Conservation (phyloP, 2,113 vertebrate genomes). For the Trochalopteron elliotii region DNA sequence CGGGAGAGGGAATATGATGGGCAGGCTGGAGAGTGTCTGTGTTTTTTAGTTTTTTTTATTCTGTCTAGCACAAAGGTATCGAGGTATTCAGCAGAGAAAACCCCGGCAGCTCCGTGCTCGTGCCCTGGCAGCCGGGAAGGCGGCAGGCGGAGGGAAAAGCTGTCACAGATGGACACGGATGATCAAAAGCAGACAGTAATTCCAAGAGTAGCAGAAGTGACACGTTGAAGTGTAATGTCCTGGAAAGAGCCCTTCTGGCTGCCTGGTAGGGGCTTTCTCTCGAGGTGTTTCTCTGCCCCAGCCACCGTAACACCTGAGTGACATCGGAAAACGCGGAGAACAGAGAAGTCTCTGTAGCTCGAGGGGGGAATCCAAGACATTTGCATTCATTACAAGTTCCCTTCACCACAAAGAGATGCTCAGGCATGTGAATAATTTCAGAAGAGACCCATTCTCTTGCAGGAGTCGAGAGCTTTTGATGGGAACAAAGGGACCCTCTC, state of each 20-base stretch:
- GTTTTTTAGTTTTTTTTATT: neutral
- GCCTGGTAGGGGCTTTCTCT: neutral
- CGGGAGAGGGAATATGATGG: neutral
- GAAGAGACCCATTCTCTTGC: neutral
- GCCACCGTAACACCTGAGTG: neutral
- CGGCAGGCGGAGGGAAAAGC: neutral
- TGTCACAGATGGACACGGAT: constrained; percentile 15
- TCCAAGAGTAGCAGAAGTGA: constrained; percentile 22
- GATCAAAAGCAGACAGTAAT: neutral
- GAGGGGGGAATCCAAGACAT: neutral
- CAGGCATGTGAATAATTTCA: neutral
- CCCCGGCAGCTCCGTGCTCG: neutral
- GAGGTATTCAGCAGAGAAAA: neutral
- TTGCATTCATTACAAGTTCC: neutral
- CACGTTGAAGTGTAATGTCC: neutral
- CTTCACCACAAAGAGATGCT: neutral
- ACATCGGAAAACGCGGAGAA: neutral
- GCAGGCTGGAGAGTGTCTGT: neutral
- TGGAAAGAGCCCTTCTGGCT: constrained; percentile 50
- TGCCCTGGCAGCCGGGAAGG: neutral
- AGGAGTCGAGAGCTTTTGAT: neutral
- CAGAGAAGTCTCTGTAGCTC: neutral
- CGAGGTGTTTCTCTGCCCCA: neutral
- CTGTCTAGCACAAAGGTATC: neutral
- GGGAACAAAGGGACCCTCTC: constrained; percentile 7